Base-by-base conservation (phyloP, 1,140 invertebrate genomes). In the Eumeta japonica region DNA sequence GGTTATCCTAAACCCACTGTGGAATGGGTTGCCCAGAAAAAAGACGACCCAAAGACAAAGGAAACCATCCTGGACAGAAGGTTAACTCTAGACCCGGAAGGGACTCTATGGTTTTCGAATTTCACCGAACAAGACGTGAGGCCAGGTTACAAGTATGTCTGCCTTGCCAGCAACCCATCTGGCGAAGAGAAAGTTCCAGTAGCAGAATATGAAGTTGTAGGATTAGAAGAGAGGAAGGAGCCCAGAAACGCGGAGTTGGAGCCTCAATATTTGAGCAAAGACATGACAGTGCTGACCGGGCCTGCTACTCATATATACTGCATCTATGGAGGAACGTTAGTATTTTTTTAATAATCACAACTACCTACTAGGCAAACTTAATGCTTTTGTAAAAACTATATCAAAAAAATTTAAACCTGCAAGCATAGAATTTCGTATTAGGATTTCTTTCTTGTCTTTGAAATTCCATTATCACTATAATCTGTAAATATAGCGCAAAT, bases 291-390 rank as follows among this genome's bases (percentile, higher is more conserved):
- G 0, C 52, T 57, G 33, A 51, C 44, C 10, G 65, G 63, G 1
- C 56, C 62, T 3, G 39, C 41, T 3, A 57, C 55, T 0, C 46
- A 45, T 42, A 44, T 66, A 10, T 67, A 59, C 46, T 72, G 65
- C 41, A 67, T 72, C 28, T 70, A 58, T 34, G 67, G 67, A 15
- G 62, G 67, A 30, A 59, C 42, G 67, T 70, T 16, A 71, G 66
- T 65, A 34, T 38, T 24, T 29, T 14, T 35, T 35, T 27, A 12
- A n/a, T n/a, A n/a, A n/a, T n/a, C n/a, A n/a, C n/a, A n/a, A n/a
- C n/a, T n/a, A n/a, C n/a, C n/a, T n/a, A n/a, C n/a, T n/a, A n/a
- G n/a, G n/a, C n/a, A n/a, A n/a, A n/a, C n/a, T n/a, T n/a, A n/a
- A n/a, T n/a, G n/a, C n/a, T n/a, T n/a, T n/a, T n/a, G n/a, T n/a